Base-by-base conservation (phyloP, 2,888 invertebrate genomes). In the Drosophila fulvimacula region DNA sequence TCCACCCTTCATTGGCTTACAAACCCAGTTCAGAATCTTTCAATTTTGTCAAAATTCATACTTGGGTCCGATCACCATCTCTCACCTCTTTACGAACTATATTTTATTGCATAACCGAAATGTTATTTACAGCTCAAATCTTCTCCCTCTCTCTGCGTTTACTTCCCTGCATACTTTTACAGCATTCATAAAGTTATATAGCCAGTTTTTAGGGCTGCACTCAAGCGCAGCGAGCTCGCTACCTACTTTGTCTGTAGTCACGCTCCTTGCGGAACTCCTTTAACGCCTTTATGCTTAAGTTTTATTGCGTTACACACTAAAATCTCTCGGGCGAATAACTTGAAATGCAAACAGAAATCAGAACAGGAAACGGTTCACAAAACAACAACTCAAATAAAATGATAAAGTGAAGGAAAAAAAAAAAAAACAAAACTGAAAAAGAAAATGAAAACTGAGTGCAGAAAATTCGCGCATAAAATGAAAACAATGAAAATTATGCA, bases 401-500 rank as follows among this genome's bases (percentile, higher is more conserved):
- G 64, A 71, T 53, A 61, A 75, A 64, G 24, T 17, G 2, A 24
- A n/a, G 46, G 5, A 7, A 9, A 9, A 24, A 21, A 41, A 41
- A 41, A 42, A 42, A 13, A 15, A 13, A 4, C n/a, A n/a, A 7
- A 2, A 24, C 7, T 15, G 15, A 38, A 9, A n/a, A 10, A 27
- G n/a, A 46, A 48, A 48, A 48, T 48, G 32, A 51, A 69, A 76
- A 72, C 63, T 66, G 68, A 78, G 69, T 67, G 72, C 69, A 78
- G 69, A 72, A 83, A 85, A 75, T 81, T 83, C 70, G 78, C 78
- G 75, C 68, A 82, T 73, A 81, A 85, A 88, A 85, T 79, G 83
- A 88, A 88, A 88, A 85, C 88, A 85, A 88, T 88, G 87, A 81
- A 85, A 88, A 85, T 83, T 88, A 81, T 81, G 88, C 86, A 88